Conservation (phyloP, 35 echinoderm and acorn worm species). For the Lytechinus variegatus region DNA sequence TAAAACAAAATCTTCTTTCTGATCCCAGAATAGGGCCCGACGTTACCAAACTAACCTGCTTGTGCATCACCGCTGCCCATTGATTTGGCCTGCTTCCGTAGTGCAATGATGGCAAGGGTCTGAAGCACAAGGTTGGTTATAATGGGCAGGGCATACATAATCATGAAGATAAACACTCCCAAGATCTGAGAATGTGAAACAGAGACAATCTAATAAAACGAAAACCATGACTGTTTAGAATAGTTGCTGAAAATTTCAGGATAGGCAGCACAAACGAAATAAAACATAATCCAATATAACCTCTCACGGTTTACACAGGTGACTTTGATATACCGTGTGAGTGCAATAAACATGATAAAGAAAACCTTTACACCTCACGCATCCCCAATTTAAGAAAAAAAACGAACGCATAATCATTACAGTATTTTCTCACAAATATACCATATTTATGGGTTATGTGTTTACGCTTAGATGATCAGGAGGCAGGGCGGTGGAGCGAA, state of each 20-base stretch:
- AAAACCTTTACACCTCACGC: too few relatives aligned
- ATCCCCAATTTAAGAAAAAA: too few relatives aligned
- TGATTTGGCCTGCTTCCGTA: background rate
- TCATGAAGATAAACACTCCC: background rate
- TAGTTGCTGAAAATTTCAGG: background rate
- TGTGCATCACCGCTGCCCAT: background rate
- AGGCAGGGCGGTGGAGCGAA: too few relatives aligned
- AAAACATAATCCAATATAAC: too few relatives aligned
- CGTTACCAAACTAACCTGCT: background rate
- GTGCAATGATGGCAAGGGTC: background rate
- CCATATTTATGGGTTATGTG: too few relatives aligned
- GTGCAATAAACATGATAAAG: too few relatives aligned
- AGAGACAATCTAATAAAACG: background rate
- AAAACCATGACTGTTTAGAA: too few relatives aligned
- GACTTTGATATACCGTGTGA: too few relatives aligned
- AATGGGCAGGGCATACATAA: background rate
- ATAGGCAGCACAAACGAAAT: background rate
- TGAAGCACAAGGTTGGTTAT: background rate
- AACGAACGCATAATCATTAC: too few relatives aligned
- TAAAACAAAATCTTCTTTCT: background rate
- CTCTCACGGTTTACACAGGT: too few relatives aligned
- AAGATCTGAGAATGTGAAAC: background rate
- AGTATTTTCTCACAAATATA: too few relatives aligned
- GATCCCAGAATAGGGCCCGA: background rate
- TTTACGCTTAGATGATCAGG: too few relatives aligned